phyloP scores from a whole-genome alignment of 2,888 invertebrate genomes.

The Metacarcinus magister region DNA sequence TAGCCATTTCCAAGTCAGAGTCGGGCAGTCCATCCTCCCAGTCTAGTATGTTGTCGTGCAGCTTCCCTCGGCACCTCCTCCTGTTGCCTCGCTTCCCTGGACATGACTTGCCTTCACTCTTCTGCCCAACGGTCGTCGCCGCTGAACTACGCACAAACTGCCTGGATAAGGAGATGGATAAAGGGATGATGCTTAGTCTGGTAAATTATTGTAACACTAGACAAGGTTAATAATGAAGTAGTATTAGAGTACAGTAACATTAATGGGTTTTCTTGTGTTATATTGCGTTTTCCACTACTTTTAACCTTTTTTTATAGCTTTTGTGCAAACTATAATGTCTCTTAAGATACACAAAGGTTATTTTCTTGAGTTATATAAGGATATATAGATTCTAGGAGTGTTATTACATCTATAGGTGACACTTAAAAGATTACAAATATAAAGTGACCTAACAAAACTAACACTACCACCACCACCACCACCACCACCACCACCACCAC shows the following conservation, averaged over 20 bases:
- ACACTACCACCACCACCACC: not conserved
- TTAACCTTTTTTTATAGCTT: too few species aligned
- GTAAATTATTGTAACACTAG: not conserved
- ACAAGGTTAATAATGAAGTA: not conserved
- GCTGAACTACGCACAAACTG: slow-evolving; percentile 92
- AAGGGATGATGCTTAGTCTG: not conserved
- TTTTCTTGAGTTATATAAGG: too few species aligned
- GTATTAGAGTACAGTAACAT: too few species aligned
- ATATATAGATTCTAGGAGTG: too few species aligned
- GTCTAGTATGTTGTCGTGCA: slow-evolving; percentile 96
- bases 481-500: not conserved
- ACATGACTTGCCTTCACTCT: slow-evolving; percentile 89
- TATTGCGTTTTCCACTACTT: too few species aligned
- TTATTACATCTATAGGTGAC: not conserved
- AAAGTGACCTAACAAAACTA: too few species aligned
- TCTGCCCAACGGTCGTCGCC: slow-evolving; percentile 92
- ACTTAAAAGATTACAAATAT: not conserved
- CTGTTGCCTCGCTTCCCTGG: slow-evolving; percentile 87
- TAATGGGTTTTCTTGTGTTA: too few species aligned
- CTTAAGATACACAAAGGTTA: too few species aligned
- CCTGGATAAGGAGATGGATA: slow-evolving; percentile 85
- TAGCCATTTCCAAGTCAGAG: slow-evolving; percentile 92
- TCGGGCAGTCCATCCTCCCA: slow-evolving; percentile 98
- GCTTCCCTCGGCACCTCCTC: slow-evolving; percentile 93
- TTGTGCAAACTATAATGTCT: too few species aligned